phyloP scores from a whole-genome alignment of 2,888 invertebrate genomes.

The Brachynemurus nebulosus region DNA sequence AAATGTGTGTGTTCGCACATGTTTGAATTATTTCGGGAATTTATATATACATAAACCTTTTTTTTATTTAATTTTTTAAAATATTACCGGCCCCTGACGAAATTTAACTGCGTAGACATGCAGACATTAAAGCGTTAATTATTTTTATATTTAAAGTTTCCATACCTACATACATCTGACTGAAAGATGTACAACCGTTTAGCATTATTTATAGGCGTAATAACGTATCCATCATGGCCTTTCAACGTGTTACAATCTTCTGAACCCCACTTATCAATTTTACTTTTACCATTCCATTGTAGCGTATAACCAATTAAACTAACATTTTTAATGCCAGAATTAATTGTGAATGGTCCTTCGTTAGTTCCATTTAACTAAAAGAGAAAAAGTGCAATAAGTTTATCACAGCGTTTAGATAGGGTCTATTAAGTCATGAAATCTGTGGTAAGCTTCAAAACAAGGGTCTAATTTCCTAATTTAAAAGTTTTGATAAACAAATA shows the following conservation, averaged over 20 bases:
- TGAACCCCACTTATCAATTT: slow-evolving; percentile 31
- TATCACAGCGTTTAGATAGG: too few species aligned
- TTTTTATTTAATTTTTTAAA: too few species aligned
- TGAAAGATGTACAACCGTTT: slow-evolving; percentile 36
- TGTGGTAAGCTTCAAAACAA: too few species aligned
- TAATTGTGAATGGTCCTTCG: slow-evolving; percentile 40
- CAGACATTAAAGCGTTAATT: slow-evolving; percentile 22
- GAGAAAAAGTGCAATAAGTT: background rate
- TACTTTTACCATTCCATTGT: slow-evolving; percentile 29
- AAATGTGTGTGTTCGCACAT: too few species aligned
- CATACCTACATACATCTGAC: slow-evolving; percentile 43
- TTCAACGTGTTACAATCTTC: slow-evolving; percentile 37
- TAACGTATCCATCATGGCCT: slow-evolving; percentile 41
- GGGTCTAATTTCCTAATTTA: too few species aligned
- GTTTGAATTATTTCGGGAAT: too few species aligned
- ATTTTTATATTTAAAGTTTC: too few species aligned
- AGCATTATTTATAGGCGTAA: slow-evolving; percentile 35
- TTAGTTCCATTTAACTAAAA: slow-evolving; percentile 38
- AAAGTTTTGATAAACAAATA: too few species aligned
- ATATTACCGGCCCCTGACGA: too few species aligned
- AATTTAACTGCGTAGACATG: background rate
- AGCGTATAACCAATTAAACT: slow-evolving; percentile 35
- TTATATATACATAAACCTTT: too few species aligned
- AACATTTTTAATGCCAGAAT: slow-evolving; percentile 37
- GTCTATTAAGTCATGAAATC: too few species aligned